phyloP scores from a whole-genome alignment of 2,113 vertebrate species.

The Campylomormyrus numenius region DNA sequence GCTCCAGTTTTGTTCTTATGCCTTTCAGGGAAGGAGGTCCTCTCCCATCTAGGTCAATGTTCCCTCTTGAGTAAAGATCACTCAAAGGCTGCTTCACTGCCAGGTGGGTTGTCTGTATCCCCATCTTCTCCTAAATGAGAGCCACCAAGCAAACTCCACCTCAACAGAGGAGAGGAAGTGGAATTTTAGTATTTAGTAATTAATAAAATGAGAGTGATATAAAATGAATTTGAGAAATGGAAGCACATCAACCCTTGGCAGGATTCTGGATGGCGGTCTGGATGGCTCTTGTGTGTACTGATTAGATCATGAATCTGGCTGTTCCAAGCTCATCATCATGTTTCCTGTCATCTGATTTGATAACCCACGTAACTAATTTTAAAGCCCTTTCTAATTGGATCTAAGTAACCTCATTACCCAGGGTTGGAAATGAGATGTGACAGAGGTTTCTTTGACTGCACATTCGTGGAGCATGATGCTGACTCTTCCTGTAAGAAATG shows the following conservation, averaged over 20 bases:
- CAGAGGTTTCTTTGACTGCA: slow-evolving; percentile 14
- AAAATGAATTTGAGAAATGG: slow-evolving; percentile 51
- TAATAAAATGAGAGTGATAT: slow-evolving; percentile 48
- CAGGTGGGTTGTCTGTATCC: not conserved
- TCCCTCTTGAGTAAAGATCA: not conserved
- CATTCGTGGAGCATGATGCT: not conserved
- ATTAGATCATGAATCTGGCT: slow-evolving; percentile 53
- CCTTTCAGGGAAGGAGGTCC: not conserved
- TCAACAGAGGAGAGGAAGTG: slow-evolving; percentile 37
- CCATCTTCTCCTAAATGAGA: slow-evolving; percentile 33
- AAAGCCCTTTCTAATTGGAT: slow-evolving; percentile 50
- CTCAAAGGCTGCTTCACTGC: not conserved
- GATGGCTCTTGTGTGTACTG: slow-evolving; percentile 41
- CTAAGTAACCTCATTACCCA: slow-evolving; percentile 45
- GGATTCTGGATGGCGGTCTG: slow-evolving; percentile 45
- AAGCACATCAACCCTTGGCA: slow-evolving; percentile 33
- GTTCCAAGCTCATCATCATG: slow-evolving; percentile 44
- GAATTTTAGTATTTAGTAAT: slow-evolving; percentile 48
- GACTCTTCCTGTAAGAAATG: not conserved
- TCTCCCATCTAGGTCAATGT: slow-evolving; percentile 21
- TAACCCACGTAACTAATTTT: slow-evolving; percentile 53
- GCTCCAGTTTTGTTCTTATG: not conserved
- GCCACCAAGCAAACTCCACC: slow-evolving; percentile 40
- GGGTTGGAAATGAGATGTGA: slow-evolving; percentile 31
- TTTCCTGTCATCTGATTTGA: slow-evolving; percentile 52